Evolutionary conservation across 2,888 invertebrate species (phyloP), one percentile per base, ranked within the genome.

Genomic region (Masnerella sp.): DNA sequence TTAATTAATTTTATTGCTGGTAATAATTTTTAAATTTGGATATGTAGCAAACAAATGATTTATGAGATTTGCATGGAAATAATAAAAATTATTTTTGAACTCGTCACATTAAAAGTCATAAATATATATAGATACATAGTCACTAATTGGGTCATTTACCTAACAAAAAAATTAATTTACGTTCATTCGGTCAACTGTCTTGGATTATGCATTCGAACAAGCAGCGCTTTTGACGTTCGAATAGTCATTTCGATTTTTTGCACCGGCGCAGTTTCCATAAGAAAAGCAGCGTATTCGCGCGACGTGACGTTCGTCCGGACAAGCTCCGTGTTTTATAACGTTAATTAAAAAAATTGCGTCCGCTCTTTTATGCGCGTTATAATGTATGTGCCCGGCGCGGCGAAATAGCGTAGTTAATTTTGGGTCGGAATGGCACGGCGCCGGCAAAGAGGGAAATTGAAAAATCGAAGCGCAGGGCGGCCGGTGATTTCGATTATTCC

Each of bases 171-270:
- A n/a, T n/a, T n/a, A n/a, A n/a, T n/a, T n/a, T n/a, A n/a, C n/a
- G 32, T 52, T 32, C 25, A 45, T 43, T 17, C 18, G 40, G 30
- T 32, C 49, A 51, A 25, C 49, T 40, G 28, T 61, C 17, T 43
- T 42, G 36, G 62, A 62, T 62, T 62, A 52, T 32, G 62, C 36
- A 61, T 30, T 61, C 61, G 49, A 61, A 40, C 40, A 30, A 20
- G 15, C 40, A 38, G 20, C 5, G 25, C 51, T 62, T 49, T 43
- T 64, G 52, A 52, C 45, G 52, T 52, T 28, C 28, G 17, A 52
- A 43, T 64, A 42, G 62, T 62, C 51, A 62, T 47, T 36, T 30
- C 15, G 11, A 58, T 34, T 58, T 43, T 45, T 45, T 11, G 8
- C 34, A 11, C 12, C 38, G 51, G 14, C 12, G 25, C 42, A 18